These are phyloP conservation scores for Hirtodrosophila cameraria DNA, from an alignment of 2,888 invertebrate genomes.

Conservation along the genomic window DNA sequence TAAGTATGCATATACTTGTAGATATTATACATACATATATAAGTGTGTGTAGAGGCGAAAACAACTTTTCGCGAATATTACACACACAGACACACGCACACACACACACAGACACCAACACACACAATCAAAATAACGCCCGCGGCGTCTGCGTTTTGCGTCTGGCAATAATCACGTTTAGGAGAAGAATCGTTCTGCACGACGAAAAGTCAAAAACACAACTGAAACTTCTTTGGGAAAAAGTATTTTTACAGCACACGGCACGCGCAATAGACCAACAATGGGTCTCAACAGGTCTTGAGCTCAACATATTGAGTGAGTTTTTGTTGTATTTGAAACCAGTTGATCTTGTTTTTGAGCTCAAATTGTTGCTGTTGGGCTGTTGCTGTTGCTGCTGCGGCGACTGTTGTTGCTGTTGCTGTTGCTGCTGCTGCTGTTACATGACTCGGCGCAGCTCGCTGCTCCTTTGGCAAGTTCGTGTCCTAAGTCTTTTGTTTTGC, in stretches of 20 bases:
- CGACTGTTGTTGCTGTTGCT: constrained; percentile 2
- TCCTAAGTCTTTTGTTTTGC: constrained; percentile 80
- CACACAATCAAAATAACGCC: constrained; percentile 48
- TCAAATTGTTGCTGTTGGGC: no score
- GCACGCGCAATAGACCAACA: constrained; percentile 78
- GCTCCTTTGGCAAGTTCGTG: constrained; percentile 76
- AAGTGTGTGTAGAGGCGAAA: constrained; percentile 44
- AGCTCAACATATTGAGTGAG: constrained; percentile 69
- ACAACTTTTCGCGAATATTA: constrained; percentile 62
- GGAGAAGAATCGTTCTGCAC: constrained; percentile 80
- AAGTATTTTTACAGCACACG: constrained; percentile 76
- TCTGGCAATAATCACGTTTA: constrained; percentile 37
- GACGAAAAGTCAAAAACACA: constrained; percentile 80
- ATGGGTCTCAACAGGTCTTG: constrained; percentile 76
- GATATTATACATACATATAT: constrained; percentile 9
- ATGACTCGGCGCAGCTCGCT: constrained; percentile 59
- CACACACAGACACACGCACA: constrained; percentile 19
- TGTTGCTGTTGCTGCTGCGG: constrained; percentile 16
- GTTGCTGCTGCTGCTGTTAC: constrained; percentile 60
- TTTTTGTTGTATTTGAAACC: constrained; percentile 52
- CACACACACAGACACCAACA: constrained; percentile 8
- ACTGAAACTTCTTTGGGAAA: constrained; percentile 81
- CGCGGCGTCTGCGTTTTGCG: constrained; percentile 50
- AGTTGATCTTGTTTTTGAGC: constrained; percentile 68
- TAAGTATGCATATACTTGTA: constrained; percentile 19